These are phyloP conservation scores for Synergus gifuensis DNA, from an alignment of 2,888 invertebrate genomes.

Conservation along the genomic window DNA sequence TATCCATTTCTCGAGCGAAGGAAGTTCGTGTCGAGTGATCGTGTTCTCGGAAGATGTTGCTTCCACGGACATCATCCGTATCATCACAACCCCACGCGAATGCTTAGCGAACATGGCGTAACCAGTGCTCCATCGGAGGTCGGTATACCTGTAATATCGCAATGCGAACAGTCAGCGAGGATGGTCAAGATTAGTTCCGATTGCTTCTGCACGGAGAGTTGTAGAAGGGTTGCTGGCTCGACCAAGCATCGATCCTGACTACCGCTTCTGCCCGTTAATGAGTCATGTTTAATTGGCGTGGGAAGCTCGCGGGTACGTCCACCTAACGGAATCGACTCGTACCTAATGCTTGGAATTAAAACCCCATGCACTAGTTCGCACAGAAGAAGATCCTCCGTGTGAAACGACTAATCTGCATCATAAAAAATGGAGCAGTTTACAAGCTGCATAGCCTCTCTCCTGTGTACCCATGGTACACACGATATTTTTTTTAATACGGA, in stretches of 20 bases:
- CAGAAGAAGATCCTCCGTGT: constrained; percentile 31
- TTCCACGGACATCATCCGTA: constrained; percentile 36
- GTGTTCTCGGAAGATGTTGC: constrained; percentile 50
- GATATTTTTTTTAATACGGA: too few relatives aligned
- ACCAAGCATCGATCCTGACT: constrained; percentile 72
- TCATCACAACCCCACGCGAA: constrained; percentile 38
- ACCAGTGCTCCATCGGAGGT: constrained; percentile 8
- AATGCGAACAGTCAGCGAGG: constrained; percentile 56
- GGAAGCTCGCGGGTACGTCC: constrained; percentile 73
- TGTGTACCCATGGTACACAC: too few relatives aligned
- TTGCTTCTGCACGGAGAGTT: constrained; percentile 68
- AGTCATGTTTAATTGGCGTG: constrained; percentile 79
- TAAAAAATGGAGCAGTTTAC: background rate
- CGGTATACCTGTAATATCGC: constrained; percentile 58
- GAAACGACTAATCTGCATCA: constrained; percentile 21
- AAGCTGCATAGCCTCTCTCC: too few relatives aligned
- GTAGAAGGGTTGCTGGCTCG: constrained; percentile 63
- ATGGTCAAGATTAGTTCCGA: constrained; percentile 74
- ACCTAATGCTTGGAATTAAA: constrained; percentile 47
- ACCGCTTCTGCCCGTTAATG: constrained; percentile 76
- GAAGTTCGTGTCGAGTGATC: constrained; percentile 47
- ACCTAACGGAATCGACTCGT: constrained; percentile 74
- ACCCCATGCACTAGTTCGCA: constrained; percentile 19
- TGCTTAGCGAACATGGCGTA: constrained; percentile 40
- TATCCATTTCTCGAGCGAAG: background rate